Percentiles rank a stretch among this genome's conserved stretches.
Evolutionary conservation across 2,113 vertebrate species (phyloP).

Genomic region (Piliocolobus tephrosceles): DNA sequence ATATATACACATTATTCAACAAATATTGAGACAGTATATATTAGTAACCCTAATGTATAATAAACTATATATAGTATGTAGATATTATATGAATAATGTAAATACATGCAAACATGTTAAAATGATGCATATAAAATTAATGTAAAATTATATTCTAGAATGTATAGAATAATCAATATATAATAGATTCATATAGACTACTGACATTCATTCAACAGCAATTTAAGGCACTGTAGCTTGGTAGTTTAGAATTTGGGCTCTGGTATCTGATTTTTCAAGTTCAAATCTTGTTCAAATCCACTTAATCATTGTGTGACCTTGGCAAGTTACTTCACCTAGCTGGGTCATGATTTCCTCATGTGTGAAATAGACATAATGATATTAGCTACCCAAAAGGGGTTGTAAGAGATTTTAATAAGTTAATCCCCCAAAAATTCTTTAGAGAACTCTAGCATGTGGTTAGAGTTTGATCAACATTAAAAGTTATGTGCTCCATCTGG

Average conservation of each 20-base stretch:
- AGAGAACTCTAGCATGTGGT: not conserved
- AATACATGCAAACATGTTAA: not conserved
- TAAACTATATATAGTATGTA: not conserved
- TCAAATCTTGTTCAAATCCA: not conserved
- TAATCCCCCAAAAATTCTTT: not conserved
- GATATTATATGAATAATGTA: not conserved
- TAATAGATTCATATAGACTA: not conserved
- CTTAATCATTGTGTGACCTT: not conserved
- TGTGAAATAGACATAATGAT: not conserved
- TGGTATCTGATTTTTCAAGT: not conserved
- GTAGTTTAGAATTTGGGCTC: not conserved
- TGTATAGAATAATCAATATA: not conserved
- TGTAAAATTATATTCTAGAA: not conserved
- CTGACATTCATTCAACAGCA: not conserved
- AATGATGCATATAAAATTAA: not conserved
- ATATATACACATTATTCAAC: not conserved
- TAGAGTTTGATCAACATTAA: not conserved
- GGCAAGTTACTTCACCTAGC: not conserved
- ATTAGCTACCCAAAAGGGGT: not conserved
- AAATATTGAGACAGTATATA: not conserved
- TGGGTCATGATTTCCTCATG: not conserved
- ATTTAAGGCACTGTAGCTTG: not conserved
- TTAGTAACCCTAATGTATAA: not conserved
- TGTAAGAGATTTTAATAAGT: not conserved
- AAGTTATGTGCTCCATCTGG: no score